These are phyloP conservation scores for Aspiorhynchus laticeps DNA, from an alignment of 2,113 vertebrate genomes.

Conservation along the genomic window DNA sequence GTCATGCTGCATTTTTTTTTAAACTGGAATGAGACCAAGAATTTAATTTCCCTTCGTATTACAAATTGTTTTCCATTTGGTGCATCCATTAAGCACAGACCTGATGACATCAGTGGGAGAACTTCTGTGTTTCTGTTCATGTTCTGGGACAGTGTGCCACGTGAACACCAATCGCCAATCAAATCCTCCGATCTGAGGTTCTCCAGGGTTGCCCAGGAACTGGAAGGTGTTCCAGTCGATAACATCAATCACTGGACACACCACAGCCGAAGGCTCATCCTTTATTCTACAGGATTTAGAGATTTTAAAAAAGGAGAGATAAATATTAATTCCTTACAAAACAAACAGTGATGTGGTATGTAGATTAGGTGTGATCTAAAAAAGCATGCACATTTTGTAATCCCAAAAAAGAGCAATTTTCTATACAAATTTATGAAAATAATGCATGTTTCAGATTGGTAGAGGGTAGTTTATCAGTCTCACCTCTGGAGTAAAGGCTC, in stretches of 20 bases:
- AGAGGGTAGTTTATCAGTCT: conserved; percentile 15
- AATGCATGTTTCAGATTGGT: neutral
- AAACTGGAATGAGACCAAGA: neutral
- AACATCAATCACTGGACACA: conserved; percentile 96
- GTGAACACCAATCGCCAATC: conserved; percentile 97
- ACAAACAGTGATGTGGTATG: neutral
- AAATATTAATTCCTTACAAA: neutral
- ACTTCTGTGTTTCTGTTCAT: conserved; percentile 81
- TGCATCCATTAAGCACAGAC: conserved; percentile 65
- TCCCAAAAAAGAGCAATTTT: neutral
- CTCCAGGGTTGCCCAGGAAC: conserved; percentile 89
- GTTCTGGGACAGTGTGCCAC: conserved; percentile 85
- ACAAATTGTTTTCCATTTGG: neutral
- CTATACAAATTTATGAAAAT: neutral
- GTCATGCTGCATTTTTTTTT: too few species aligned
- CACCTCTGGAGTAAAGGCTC: conserved; percentile 93
- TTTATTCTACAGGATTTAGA: conserved; percentile 80
- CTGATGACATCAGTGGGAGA: conserved; percentile 91
- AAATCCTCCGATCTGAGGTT: conserved; percentile 95
- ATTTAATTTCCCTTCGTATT: neutral
- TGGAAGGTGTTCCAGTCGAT: conserved; percentile 98
- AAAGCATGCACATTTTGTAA: neutral
- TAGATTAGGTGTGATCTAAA: neutral
- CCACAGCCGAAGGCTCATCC: conserved; percentile 88
- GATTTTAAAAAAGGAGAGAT: neutral